These are phyloP conservation scores for Drosophila bocki DNA, from an alignment of 1,140 invertebrate genomes.

Conservation along the genomic window DNA sequence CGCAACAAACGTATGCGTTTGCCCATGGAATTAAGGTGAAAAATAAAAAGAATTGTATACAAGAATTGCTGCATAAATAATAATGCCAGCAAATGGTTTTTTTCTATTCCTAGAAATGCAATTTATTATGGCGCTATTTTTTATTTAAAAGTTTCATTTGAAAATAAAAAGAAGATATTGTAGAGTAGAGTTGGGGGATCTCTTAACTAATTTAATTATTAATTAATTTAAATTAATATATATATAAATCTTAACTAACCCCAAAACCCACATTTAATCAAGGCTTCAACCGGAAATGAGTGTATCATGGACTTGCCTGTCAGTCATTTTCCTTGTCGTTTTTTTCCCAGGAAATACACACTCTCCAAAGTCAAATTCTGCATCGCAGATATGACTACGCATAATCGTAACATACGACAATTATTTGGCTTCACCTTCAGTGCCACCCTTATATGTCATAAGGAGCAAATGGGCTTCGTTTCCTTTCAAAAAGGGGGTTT, in stretches of 20 bases:
- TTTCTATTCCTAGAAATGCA: background rate
- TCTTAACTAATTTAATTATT: background rate
- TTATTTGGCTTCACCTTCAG: slow-evolving; percentile 45
- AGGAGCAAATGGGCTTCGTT: slow-evolving; percentile 17
- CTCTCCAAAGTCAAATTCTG: slow-evolving; percentile 27
- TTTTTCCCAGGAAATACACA: background rate
- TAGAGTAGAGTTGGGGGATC: background rate
- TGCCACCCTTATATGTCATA: slow-evolving; percentile 20
- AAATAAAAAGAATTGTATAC: slow-evolving; percentile 11
- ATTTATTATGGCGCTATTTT: background rate
- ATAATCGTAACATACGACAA: slow-evolving; percentile 47
- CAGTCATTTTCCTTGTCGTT: background rate
- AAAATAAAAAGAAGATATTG: background rate
- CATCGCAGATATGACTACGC: slow-evolving; percentile 42
- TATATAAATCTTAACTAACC: background rate
- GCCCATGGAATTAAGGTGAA: slow-evolving; percentile 14
- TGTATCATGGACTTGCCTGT: background rate
- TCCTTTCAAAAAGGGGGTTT: slow-evolving; percentile 23
- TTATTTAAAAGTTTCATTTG: background rate
- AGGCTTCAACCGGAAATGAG: background rate
- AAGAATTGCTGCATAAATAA: slow-evolving; percentile 26
- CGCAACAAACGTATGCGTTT: slow-evolving; percentile 16
- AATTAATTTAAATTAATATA: background rate
- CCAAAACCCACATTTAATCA: background rate
- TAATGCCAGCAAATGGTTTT: background rate